These are phyloP conservation scores for Pseudotriccus pelzelni DNA, from an alignment of 2,797 vertebrate genomes.

Conservation along the genomic window DNA sequence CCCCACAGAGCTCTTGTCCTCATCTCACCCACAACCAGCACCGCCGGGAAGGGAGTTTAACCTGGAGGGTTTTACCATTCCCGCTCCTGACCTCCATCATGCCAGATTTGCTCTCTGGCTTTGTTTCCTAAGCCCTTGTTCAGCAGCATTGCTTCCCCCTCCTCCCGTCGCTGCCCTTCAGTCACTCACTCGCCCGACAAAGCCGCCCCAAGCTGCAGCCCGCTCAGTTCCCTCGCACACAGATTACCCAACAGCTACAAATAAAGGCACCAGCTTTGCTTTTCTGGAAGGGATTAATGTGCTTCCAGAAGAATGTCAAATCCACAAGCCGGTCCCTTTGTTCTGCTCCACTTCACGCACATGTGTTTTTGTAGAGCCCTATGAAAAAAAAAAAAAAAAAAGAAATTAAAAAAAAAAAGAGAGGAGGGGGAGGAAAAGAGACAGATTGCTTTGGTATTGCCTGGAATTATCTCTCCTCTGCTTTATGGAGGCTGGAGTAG, in stretches of 20 bases:
- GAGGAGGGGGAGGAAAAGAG: background rate
- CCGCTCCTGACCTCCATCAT: background rate
- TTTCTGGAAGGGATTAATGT: constrained; percentile 14
- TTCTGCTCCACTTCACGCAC: constrained; percentile 13
- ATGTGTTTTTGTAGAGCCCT: background rate
- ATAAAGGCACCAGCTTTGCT: constrained; percentile 8
- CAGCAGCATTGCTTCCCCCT: background rate
- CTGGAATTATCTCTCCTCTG: background rate
- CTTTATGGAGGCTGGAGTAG: background rate
- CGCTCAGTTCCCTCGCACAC: background rate
- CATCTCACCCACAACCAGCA: background rate
- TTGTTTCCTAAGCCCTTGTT: background rate
- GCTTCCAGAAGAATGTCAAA: constrained; percentile 34
- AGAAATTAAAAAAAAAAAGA: background rate
- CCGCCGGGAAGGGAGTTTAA: background rate
- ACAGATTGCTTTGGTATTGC: background rate
- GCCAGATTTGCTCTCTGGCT: background rate
- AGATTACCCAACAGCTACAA: constrained; percentile 19
- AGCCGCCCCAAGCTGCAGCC: background rate
- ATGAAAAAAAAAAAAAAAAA: background rate
- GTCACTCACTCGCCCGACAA: background rate
- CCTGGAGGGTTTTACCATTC: background rate
- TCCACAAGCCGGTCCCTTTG: background rate
- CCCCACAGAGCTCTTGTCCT: background rate
- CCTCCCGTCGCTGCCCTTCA: background rate